A percentile compares a stretch with the other conserved stretches of the same genome.
phyloP scores from a whole-genome alignment of 64 coral and sea anemone genomes.

The Porites lutea region DNA sequence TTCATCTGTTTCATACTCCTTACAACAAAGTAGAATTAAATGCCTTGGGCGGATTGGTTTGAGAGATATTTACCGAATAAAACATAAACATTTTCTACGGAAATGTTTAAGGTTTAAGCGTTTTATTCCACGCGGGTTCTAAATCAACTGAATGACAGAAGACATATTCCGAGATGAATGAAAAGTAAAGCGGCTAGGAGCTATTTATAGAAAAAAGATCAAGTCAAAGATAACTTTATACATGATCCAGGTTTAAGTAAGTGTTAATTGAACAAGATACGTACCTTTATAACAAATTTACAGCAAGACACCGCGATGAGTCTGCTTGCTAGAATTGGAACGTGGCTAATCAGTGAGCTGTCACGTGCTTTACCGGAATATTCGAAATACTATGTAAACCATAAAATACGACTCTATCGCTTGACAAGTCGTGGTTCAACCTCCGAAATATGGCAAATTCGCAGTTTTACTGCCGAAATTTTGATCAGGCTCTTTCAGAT shows the following conservation, averaged over 20 bases:
- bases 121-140: no score
- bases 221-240: not conserved
- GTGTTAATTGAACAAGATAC: not conserved
- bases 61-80: no score
- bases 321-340: not conserved
- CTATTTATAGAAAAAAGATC: not conserved
- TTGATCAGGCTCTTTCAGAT: not conserved
- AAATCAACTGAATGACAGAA: no score
- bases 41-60: no score
- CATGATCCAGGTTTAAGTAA: not conserved
- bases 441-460: not conserved
- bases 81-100: no score
- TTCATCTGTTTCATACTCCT: no score
- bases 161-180: no score
- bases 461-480: not conserved
- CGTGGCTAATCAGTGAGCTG: not conserved
- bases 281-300: not conserved
- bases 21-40: no score
- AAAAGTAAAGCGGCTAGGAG: no score
- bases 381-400: not conserved
- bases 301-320: not conserved
- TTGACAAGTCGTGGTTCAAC: not conserved
- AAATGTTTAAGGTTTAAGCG: no score
- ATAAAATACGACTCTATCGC: not conserved
- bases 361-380: constrained; percentile 28